Evolutionary conservation across 1,140 invertebrate species (phyloP), one percentile per base, ranked within the genome.

Genomic region (Coenobita brevimanus): DNA sequence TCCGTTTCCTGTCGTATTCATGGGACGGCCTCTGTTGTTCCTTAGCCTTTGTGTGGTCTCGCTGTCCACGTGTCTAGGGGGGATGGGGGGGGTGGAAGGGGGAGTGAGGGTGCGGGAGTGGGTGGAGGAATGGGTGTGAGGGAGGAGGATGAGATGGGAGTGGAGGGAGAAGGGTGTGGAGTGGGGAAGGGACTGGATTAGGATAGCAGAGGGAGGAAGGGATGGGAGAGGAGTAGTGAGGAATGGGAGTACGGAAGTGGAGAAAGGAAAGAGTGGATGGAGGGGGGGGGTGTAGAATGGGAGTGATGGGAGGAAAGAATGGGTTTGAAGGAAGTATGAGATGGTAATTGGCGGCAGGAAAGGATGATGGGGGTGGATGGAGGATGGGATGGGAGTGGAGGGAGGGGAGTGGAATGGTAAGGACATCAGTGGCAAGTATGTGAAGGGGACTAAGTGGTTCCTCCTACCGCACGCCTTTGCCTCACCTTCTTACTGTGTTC

Each of bases 1-100:
- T 78, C 75, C 75, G 75, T 78, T 78, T 78, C 75, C 75, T 78
- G 75, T 15, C 43, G 13, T 41, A 46, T 78, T 78, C 41, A 46
- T 50, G n/a, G 2, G 6, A n/a, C 3, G 41, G 1, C n/a, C 24
- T 46, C 75, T 78, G 33, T 78, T 78, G 75, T 78, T 21, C 75
- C 24, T 3, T n/a, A 1, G 2, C 13, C 24, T 46, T 78, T 78
- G 75, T 78, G 13, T 0, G 41, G 6, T 0, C 8, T 41, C 8
- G 24, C 38, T 50, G 33, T 21, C 75, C 75, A 78, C 75, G 75
- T 78, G 75, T 21, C n/a, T 13, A 21, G 43, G 75, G 15, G 41
- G 38, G 75, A 24, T 17, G 38, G 24, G 38, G 38, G 38, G 24
- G 75, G 75, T n/a, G 43, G n/a, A 3, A 50, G 43, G n/a, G n/a